These are phyloP conservation scores for Dryobota labecula DNA, from an alignment of 2,888 invertebrate genomes.

Conservation along the genomic window DNA sequence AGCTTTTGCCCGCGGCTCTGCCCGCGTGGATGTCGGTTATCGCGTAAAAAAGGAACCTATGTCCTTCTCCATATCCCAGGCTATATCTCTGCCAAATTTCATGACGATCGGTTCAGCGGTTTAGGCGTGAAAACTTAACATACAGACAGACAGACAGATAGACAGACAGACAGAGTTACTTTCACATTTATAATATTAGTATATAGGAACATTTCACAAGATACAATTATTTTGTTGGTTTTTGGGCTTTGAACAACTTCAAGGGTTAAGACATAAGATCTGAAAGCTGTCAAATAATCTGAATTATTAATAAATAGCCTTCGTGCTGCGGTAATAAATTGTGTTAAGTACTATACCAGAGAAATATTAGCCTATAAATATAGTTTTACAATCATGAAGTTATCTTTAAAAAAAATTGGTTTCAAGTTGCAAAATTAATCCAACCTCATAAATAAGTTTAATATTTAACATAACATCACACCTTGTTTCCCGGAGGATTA, in stretches of 20 bases:
- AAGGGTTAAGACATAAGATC: slow-evolving; percentile 14
- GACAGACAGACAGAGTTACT: no score
- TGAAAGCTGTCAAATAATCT: slow-evolving; percentile 29
- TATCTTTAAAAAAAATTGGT: neutral
- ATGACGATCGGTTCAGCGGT: no score
- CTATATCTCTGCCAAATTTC: no score
- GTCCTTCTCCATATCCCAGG: no score
- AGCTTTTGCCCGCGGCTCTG: no score
- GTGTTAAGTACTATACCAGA: neutral
- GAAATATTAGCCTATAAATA: neutral
- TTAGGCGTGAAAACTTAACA: no score
- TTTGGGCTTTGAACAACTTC: neutral
- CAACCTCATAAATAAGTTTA: neutral
- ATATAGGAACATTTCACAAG: neutral
- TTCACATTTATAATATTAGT: no score
- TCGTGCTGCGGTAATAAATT: neutral
- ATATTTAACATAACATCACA: no score
- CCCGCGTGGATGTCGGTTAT: no score
- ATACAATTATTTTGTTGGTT: slow-evolving; percentile 23
- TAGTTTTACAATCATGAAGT: neutral
- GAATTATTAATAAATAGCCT: slow-evolving; percentile 2
- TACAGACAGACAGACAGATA: no score
- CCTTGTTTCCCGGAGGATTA: no score
- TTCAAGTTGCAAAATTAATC: neutral
- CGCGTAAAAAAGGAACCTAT: no score